Percentiles rank a stretch among this genome's conserved stretches.
phyloP scores from a whole-genome alignment of 2,888 invertebrate genomes.

The Brachypterus glaber region DNA sequence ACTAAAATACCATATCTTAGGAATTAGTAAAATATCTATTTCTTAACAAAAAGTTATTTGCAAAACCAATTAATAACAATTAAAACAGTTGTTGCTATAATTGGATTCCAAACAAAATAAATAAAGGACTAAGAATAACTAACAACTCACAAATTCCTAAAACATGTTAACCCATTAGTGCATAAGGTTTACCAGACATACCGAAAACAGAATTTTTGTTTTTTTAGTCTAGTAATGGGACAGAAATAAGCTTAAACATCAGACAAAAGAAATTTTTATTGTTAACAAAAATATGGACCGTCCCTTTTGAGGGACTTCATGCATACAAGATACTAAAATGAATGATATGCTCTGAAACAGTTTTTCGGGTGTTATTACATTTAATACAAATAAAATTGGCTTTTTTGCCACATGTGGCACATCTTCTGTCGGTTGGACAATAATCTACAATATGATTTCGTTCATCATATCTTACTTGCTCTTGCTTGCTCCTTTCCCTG shows the following conservation, averaged over 20 bases:
- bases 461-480: not conserved
- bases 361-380: not conserved
- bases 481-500: slow-evolving; percentile 3
- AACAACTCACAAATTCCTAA: too few relatives aligned
- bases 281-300: not conserved
- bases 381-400: not conserved
- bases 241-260: not conserved
- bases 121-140: too few relatives aligned
- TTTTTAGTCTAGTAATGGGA: not conserved
- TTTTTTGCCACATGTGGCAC: not conserved
- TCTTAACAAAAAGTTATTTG: too few relatives aligned
- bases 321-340: not conserved
- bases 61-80: too few relatives aligned
- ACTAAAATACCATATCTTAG: too few relatives aligned
- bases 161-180: too few relatives aligned
- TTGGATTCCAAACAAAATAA: too few relatives aligned
- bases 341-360: not conserved
- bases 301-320: not conserved
- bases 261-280: not conserved
- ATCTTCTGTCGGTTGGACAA: not conserved
- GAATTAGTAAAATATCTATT: too few relatives aligned
- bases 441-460: not conserved
- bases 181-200: too few relatives aligned
- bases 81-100: too few relatives aligned
- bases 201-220: not conserved